These are phyloP conservation scores for Symphodus melops DNA, from an alignment of 2,113 vertebrate genomes.

Conservation along the genomic window DNA sequence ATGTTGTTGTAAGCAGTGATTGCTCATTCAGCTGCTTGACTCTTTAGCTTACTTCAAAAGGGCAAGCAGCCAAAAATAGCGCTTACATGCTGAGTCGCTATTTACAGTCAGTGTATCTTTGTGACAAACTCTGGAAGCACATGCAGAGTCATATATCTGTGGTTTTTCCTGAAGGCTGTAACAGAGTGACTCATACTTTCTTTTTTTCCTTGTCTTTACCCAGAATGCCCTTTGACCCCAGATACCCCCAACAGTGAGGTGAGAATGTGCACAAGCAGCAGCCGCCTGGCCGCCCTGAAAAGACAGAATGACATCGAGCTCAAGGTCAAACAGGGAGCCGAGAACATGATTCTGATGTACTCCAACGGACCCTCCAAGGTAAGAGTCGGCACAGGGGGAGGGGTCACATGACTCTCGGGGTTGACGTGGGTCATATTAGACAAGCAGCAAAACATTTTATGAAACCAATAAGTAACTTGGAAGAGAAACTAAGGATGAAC, in stretches of 20 bases:
- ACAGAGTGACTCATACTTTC: neutral
- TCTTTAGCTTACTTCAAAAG: constrained; percentile 34
- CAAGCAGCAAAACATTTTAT: neutral
- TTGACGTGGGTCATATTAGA: neutral
- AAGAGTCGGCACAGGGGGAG: constrained; percentile 40
- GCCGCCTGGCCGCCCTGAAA: constrained; percentile 92
- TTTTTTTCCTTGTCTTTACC: constrained; percentile 21
- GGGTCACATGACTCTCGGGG: constrained; percentile 12
- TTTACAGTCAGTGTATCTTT: constrained; percentile 38
- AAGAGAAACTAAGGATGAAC: neutral
- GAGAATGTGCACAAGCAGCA: constrained; percentile 88
- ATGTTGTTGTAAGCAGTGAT: constrained; percentile 31
- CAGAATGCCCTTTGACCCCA: constrained; percentile 95
- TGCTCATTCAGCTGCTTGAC: constrained; percentile 25
- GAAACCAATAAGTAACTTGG: neutral
- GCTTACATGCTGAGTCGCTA: constrained; percentile 16
- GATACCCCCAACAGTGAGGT: constrained; percentile 94
- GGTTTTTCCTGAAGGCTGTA: constrained; percentile 5
- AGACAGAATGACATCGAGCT: constrained; percentile 97
- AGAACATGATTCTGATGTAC: constrained; percentile 99
- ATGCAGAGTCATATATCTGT: neutral
- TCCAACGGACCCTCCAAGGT: constrained; percentile 98
- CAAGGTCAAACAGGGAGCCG: constrained; percentile 98
- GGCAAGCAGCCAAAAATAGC: constrained; percentile 42
- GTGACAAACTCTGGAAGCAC: constrained; percentile 19